These are phyloP conservation scores for Parazoanthus darwini DNA, from an alignment of 92 coral and sea anemone genomes.

Conservation along the genomic window DNA sequence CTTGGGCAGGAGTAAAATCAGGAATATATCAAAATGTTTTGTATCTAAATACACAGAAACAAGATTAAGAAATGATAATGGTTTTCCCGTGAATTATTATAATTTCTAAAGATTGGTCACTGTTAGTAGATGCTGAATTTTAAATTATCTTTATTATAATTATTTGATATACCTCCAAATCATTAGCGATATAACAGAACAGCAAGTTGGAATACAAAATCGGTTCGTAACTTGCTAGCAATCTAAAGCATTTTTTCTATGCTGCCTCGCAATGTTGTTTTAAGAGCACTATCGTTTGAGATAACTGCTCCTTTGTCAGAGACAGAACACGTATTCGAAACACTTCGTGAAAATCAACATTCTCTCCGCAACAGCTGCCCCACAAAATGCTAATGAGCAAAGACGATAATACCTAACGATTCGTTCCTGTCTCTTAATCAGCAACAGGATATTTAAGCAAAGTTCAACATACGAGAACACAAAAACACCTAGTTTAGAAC, in stretches of 20 bases:
- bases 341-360: not conserved
- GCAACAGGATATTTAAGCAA: not conserved
- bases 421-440: not conserved
- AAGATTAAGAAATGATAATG: not conserved
- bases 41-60: not conserved
- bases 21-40: no score
- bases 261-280: not conserved
- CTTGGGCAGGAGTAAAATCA: no score
- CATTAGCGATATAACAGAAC: not conserved
- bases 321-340: not conserved
- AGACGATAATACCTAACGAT: not conserved
- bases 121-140: no score
- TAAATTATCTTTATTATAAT: no score
- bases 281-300: not conserved
- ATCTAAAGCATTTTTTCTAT: no score
- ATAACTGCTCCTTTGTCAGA: not conserved
- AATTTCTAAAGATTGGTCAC: not conserved
- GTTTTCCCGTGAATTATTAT: not conserved
- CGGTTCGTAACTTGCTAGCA: no score
- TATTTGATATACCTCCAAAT: not conserved
- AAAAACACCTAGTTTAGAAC: not conserved
- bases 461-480: not conserved
- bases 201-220: not conserved
- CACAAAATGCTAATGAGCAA: conserved; percentile 9
- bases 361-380: not conserved